phyloP scores from a whole-genome alignment of 2,888 invertebrate genomes.

The Philereme transversata region DNA sequence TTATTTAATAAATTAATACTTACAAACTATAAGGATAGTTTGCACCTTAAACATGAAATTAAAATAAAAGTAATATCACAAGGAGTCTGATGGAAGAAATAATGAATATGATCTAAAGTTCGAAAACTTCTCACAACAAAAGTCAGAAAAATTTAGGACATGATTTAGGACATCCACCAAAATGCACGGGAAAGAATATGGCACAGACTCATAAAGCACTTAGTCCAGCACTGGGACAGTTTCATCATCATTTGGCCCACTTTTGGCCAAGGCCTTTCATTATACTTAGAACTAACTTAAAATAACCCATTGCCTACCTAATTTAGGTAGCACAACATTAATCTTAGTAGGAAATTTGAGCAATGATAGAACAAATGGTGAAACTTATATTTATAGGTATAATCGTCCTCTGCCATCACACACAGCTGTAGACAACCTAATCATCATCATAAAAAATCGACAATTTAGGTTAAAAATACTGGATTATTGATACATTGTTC shows the following conservation, averaged over 20 bases:
- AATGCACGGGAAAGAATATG: constrained; percentile 20
- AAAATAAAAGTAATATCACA: constrained; percentile 53
- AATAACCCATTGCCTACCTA: constrained; percentile 18
- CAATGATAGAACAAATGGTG: constrained; percentile 14
- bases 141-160: neutral
- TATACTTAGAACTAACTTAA: constrained; percentile 10
- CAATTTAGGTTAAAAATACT: too few species aligned
- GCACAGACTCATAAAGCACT: constrained; percentile 14
- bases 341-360: constrained; percentile 13
- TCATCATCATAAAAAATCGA: neutral
- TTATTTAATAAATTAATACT: constrained; percentile 35
- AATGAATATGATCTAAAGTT: neutral
- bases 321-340: constrained; percentile 20
- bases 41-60: constrained; percentile 20
- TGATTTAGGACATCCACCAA: constrained; percentile 1
- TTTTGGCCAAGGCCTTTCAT: neutral
- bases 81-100: constrained; percentile 10
- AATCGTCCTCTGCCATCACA: too few species aligned
- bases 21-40: constrained; percentile 26
- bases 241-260: neutral
- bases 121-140: neutral
- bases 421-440: too few species aligned
- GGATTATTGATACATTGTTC: neutral
- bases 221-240: neutral
- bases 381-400: too few species aligned